A percentile compares a stretch with the other conserved stretches of the same genome.
Conservation (phyloP, 92 coral and sea anemone genomes). For the Epizoanthus illoricatus region DNA sequence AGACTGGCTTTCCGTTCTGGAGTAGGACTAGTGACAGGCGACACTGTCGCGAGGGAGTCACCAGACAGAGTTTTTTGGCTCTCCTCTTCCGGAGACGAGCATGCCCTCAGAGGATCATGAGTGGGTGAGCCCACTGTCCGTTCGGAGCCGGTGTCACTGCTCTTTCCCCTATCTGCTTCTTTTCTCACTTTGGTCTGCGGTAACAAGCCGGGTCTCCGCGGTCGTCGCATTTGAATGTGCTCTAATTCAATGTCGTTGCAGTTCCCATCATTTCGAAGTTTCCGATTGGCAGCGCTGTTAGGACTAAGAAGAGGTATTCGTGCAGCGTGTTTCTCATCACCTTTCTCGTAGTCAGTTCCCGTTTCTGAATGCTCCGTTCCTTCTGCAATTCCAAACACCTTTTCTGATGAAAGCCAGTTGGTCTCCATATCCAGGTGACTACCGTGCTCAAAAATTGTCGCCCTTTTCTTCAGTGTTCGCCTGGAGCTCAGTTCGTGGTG, state of each 20-base stretch:
- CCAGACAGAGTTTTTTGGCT: neutral
- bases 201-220: constrained; percentile 20
- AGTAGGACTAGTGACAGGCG: constrained; percentile 9
- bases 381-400: constrained; percentile 19
- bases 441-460: constrained; percentile 38
- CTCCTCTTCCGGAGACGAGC: neutral
- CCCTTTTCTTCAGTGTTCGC: constrained; percentile 62
- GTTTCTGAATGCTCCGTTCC: constrained; percentile 22
- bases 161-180: neutral
- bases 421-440: constrained; percentile 29
- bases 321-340: neutral
- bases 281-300: constrained; percentile 18
- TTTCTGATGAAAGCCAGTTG: constrained; percentile 30
- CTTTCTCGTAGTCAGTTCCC: constrained; percentile 29
- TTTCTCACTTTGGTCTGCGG: neutral
- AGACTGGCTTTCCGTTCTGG: neutral
- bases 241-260: constrained; percentile 16
- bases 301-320: constrained; percentile 22
- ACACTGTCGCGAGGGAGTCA: constrained; percentile 7
- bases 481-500: constrained; percentile 87
- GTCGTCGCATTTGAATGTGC: constrained; percentile 8
- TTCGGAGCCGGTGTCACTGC: neutral
- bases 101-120: neutral
- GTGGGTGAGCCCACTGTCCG: neutral
- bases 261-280: constrained; percentile 23